phyloP scores from a whole-genome alignment of 2,888 invertebrate genomes.

The Machimus rusticus region DNA sequence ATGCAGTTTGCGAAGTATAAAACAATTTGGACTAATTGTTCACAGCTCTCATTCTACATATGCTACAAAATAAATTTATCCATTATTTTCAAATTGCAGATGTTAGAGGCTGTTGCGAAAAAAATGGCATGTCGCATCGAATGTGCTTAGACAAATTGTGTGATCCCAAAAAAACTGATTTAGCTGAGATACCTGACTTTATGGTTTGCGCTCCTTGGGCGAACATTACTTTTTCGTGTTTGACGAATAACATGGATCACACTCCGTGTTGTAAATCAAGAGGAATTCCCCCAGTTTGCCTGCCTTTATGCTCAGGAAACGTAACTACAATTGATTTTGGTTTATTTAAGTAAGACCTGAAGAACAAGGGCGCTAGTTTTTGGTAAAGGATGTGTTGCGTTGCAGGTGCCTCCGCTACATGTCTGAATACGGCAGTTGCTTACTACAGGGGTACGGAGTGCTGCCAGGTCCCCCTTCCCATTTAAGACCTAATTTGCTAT shows the following conservation, averaged over 20 bases:
- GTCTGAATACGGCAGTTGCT: constrained; percentile 81
- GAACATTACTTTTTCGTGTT: constrained; percentile 78
- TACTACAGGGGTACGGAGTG: constrained; percentile 85
- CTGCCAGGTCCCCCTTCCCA: constrained; percentile 76
- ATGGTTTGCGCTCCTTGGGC: constrained; percentile 93
- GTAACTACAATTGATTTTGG: constrained; percentile 80
- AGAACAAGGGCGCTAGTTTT: neutral
- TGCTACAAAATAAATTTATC: neutral
- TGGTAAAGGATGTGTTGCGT: neutral
- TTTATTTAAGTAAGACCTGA: constrained; percentile 77
- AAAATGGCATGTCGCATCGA: constrained; percentile 76
- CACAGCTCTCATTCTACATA: no score
- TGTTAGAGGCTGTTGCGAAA: constrained; percentile 75
- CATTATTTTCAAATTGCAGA: constrained; percentile 58
- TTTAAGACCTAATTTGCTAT: constrained; percentile 76
- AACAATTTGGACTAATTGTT: no score
- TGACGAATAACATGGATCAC: constrained; percentile 82
- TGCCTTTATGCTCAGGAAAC: constrained; percentile 81
- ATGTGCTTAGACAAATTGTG: constrained; percentile 81
- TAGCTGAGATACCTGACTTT: constrained; percentile 71
- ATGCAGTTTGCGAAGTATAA: no score
- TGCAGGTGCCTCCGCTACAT: constrained; percentile 80
- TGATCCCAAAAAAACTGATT: constrained; percentile 71
- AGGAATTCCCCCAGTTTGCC: constrained; percentile 78
- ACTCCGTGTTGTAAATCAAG: constrained; percentile 79